Base-by-base conservation (phyloP, 2,113 vertebrate genomes). In the Thryonomys swinderianus region DNA sequence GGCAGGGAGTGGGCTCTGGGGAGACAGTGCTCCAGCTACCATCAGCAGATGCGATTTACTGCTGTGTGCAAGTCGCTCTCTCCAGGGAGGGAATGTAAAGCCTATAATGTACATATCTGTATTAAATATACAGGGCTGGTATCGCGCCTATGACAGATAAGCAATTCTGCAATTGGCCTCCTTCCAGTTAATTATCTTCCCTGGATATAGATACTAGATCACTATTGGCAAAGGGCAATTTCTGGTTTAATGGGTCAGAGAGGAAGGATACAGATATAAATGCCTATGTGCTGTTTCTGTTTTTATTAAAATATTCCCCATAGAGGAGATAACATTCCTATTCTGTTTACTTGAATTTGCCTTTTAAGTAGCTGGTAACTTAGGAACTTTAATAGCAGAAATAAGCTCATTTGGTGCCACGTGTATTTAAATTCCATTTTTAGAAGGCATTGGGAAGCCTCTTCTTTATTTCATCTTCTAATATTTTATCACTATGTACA, bases 221-320 rank as follows among this genome's bases (percentile, higher is more conserved):
- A 93, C 59, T 82, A 37, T 67, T 55, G 91, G 69, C 96, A 94
- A 97, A 98, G 98, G 96, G 95, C 88, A 87, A 96, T 94, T 98
- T 96, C 95, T 94, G 90, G 93, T 95, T 98, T 97, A 98, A 97
- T 88, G 95, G 92, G 85, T 88, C 92, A 98, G 96, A 97, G 96
- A 95, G 97, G 97, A 93, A 79, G 97, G 95, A 95, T 79, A 83
- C 87, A 83, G 96, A 96, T 92, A 90, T 69, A 95, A 62, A 87
- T 17, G 89, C 93, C 96, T 92, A 90, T 87, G 62, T 94, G 96
- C 83, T 7, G 27, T 91, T 91, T 90, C 53, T 96, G 76, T 40
- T 95, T 59, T 80, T 17, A 81, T 76, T 79, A 94, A 96, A 98
- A 79, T 8, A 67, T 30, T 93, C 61, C 87, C 79, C 73, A 48